A percentile compares a stretch with the other conserved stretches of the same genome.
Conservation (phyloP, 2,797 vertebrate genomes). For the Danio tinwini region DNA sequence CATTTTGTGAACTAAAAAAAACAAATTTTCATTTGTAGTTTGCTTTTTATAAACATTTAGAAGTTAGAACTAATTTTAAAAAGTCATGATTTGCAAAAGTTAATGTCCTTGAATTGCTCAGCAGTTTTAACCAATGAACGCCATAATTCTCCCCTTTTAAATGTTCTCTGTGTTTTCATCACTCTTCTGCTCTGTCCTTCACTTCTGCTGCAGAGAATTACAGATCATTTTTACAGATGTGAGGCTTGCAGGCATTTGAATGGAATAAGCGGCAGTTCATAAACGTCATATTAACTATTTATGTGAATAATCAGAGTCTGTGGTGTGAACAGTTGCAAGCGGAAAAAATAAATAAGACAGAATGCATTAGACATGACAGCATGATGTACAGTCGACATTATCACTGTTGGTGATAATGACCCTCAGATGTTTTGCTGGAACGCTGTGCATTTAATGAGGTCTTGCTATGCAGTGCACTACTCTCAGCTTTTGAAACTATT, state of each 20-base stretch:
- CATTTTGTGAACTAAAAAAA: too few species aligned
- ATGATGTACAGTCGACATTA: conserved; percentile 50
- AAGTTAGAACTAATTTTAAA: too few species aligned
- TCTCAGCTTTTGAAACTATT: background rate
- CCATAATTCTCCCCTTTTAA: background rate
- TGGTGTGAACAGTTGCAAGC: conserved; percentile 55
- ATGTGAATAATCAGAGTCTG: conserved; percentile 61
- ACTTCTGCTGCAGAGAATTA: background rate
- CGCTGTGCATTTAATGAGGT: conserved; percentile 50
- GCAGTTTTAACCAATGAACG: background rate
- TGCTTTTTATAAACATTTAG: too few species aligned
- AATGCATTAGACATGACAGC: conserved; percentile 58
- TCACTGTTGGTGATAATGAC: conserved; percentile 54
- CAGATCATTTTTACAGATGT: conserved; percentile 34
- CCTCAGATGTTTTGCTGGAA: conserved; percentile 47
- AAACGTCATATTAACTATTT: conserved; percentile 70
- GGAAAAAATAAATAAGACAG: conserved; percentile 61
- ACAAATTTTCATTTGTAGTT: too few species aligned
- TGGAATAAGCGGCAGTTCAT: conserved; percentile 60
- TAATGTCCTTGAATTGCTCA: background rate
- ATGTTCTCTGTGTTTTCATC: background rate
- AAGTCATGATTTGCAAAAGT: background rate
- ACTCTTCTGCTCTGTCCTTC: conserved; percentile 23
- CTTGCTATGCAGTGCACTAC: background rate
- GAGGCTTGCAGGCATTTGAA: conserved; percentile 60